Percentiles rank a stretch among this genome's conserved stretches.
These are phyloP conservation scores for Drosophila mayri DNA, from an alignment of 1,140 invertebrate genomes.

Conservation along the genomic window DNA sequence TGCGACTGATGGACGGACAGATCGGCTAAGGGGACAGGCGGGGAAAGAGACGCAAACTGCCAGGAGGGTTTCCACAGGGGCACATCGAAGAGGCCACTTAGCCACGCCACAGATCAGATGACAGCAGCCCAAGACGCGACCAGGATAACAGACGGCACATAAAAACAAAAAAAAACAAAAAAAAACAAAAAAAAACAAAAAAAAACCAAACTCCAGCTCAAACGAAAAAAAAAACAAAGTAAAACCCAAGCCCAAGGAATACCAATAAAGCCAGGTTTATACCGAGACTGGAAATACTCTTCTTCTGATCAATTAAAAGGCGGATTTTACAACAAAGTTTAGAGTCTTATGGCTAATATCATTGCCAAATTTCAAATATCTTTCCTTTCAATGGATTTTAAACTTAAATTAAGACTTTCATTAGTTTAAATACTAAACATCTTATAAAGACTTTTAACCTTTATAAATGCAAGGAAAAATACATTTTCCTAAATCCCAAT, in stretches of 20 bases:
- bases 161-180: slow-evolving; percentile 18
- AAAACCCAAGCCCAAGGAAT: neutral
- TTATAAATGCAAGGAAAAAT: too few species aligned
- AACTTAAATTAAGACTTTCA: neutral
- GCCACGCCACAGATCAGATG: slow-evolving; percentile 79
- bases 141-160: slow-evolving; percentile 62
- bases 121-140: slow-evolving; percentile 65
- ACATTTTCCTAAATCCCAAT: neutral
- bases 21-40: neutral
- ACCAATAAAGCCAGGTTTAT: slow-evolving; percentile 9
- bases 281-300: slow-evolving; percentile 10
- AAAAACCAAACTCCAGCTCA: slow-evolving; percentile 11
- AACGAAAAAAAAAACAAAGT: slow-evolving; percentile 9
- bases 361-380: neutral
- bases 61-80: neutral
- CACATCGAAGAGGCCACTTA: slow-evolving; percentile 65
- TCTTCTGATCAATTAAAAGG: neutral
- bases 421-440: neutral
- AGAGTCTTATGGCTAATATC: neutral
- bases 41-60: neutral
- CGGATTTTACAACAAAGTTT: too few species aligned
- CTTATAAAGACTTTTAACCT: neutral
- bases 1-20: slow-evolving; percentile 23
- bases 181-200: slow-evolving; percentile 5
- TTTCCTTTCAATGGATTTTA: neutral